Conservation (phyloP, 1,140 invertebrate genomes). For the Drosophila trapezifrons region DNA sequence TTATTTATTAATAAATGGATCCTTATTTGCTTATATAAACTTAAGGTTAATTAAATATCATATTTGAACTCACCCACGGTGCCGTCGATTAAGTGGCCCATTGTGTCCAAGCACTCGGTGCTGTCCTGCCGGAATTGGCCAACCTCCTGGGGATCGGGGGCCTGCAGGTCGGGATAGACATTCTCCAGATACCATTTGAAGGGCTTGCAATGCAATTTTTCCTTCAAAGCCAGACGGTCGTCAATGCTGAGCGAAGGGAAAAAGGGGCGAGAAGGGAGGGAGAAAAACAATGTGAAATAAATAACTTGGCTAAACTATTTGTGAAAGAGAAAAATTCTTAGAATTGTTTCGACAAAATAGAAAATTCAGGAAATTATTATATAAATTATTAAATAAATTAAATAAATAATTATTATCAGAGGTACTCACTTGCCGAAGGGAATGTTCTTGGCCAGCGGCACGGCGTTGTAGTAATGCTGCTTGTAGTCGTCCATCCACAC, state of each 20-base stretch:
- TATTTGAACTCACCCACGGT: constrained; percentile 88
- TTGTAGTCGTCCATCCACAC: constrained; percentile 99
- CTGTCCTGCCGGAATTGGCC: constrained; percentile 91
- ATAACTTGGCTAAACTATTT: constrained; percentile 35
- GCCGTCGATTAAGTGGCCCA: constrained; percentile 95
- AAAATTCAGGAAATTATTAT: not conserved
- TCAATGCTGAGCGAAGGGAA: constrained; percentile 88
- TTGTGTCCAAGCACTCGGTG: constrained; percentile 94
- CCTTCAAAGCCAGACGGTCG: constrained; percentile 92
- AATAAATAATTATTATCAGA: not conserved
- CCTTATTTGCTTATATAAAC: too few species aligned
- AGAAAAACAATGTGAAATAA: constrained; percentile 20
- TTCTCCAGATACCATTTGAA: constrained; percentile 99
- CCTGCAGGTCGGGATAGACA: constrained; percentile 96
- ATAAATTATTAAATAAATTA: not conserved
- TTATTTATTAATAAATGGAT: too few species aligned
- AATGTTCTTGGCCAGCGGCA: constrained; percentile 93
- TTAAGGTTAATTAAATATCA: too few species aligned
- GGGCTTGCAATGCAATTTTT: constrained; percentile 94
- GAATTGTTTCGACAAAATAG: too few species aligned
- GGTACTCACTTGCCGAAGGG: constrained; percentile 94
- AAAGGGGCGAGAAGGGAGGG: not conserved
- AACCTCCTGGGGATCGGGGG: constrained; percentile 87
- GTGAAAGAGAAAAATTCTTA: not conserved
- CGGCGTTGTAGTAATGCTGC: constrained; percentile 94